These are phyloP conservation scores for Brachyrhaphis roseni DNA, from an alignment of 2,797 vertebrate genomes.

Conservation along the genomic window DNA sequence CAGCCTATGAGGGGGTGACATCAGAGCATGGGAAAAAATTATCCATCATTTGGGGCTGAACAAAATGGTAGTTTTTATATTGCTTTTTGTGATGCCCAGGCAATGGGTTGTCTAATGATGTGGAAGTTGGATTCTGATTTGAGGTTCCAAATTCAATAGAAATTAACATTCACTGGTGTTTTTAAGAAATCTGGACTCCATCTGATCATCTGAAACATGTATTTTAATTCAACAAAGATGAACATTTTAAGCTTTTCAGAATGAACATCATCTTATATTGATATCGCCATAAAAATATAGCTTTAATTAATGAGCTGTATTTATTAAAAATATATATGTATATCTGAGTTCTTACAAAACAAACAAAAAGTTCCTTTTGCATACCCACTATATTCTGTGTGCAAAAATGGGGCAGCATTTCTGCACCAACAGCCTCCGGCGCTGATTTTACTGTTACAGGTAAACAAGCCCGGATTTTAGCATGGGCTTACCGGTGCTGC, in stretches of 20 bases:
- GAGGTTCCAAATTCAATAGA: background rate
- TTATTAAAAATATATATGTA: background rate
- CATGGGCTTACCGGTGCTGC: too few relatives aligned
- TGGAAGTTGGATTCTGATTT: background rate
- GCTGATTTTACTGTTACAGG: background rate
- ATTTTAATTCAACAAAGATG: background rate
- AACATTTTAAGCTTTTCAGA: background rate
- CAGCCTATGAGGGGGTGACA: background rate
- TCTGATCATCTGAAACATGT: background rate
- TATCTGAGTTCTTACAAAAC: background rate
- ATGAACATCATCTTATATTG: background rate
- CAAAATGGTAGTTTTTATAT: background rate
- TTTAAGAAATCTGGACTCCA: background rate
- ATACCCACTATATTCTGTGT: background rate
- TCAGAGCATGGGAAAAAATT: background rate
- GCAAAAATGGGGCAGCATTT: background rate
- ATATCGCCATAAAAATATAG: background rate
- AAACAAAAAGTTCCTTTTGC: background rate
- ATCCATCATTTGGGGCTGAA: background rate
- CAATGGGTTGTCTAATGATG: background rate
- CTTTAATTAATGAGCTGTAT: background rate
- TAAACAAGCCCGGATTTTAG: too few relatives aligned
- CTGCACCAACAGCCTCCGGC: background rate
- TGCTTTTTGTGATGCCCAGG: background rate
- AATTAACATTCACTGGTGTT: background rate